phyloP scores from a whole-genome alignment of 2,797 vertebrate species.

The Rousettus madagascariensis region DNA sequence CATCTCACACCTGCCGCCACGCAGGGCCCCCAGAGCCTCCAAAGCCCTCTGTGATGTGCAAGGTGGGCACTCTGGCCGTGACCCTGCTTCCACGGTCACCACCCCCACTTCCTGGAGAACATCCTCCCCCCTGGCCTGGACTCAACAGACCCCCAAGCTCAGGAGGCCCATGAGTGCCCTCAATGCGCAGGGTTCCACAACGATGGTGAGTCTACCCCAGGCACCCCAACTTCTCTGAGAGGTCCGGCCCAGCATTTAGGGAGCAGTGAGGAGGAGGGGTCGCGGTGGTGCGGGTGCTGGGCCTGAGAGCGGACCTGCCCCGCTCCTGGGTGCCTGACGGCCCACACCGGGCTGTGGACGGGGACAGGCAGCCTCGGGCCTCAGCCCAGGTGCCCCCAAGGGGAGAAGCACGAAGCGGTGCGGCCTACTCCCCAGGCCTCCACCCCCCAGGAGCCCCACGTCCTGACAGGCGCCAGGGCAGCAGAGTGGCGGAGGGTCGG shows the following conservation, averaged over 20 bases:
- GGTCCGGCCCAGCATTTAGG: neutral
- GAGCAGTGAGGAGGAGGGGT: neutral
- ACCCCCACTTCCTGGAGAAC: neutral
- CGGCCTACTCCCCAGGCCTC: neutral
- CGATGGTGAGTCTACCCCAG: rapidly evolving
- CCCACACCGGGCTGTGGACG: too few species aligned
- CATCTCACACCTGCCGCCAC: neutral
- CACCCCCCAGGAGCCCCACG: neutral
- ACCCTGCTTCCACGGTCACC: neutral
- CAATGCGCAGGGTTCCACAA: neutral
- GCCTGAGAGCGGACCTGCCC: neutral
- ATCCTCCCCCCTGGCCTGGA: neutral
- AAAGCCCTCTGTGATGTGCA: too few species aligned
- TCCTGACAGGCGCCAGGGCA: neutral
- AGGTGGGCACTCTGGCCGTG: neutral
- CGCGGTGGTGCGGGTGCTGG: neutral
- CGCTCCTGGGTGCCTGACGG: too few species aligned
- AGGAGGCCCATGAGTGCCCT: rapidly evolving
- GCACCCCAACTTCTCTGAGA: neutral
- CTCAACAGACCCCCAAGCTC: neutral
- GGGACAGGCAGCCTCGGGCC: neutral
- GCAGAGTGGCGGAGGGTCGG: neutral
- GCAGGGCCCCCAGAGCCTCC: too few species aligned
- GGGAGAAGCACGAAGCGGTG: too few species aligned
- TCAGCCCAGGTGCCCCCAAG: neutral